Evolutionary conservation across 2,888 invertebrate species (phyloP), one percentile per base, ranked within the genome.

Genomic region (Pollenia griseotomentosa): DNA sequence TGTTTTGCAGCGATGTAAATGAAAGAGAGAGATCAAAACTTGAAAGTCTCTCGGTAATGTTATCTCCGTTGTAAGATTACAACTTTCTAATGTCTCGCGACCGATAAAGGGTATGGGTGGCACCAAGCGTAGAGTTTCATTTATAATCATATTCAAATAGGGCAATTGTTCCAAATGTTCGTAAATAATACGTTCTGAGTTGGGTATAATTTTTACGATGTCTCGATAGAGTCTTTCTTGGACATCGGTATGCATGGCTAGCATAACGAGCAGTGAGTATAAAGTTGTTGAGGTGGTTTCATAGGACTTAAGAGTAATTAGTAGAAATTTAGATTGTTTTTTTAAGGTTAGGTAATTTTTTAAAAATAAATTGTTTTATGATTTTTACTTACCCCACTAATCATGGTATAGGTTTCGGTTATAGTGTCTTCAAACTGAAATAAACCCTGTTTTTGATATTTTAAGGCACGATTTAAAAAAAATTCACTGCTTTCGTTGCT

Each of bases 41-140:
- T 92, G 91, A 8, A 91, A 82, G 0, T 91, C 92, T 55, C 90
- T 86, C 1, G 92, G 93, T 14, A 92, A 23, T 8, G 90, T 88
- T 19, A 93, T 70, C 12, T 90, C 91, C 42, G 89, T 90, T 0
- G 90, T 88, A 0, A 92, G 87, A 9, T 74, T 83, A 0, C 90
- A 46, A 33, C 91, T 91, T n/a, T 63, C 75, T 0, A 86, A 77
- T 0, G 90, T 86, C 81, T 90, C 88, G 4, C 93, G 89, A 0
- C 90, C 90, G 5, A 93, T 90, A 1, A 92, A 65, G 3, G 93
- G 92, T 16, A 92, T 91, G 0, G 92, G 91, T 0, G 93, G 90
- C 55, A 92, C 89, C 0, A 93, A 85, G 14, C 93, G 88, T 90
- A 93, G 90, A 0, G 92, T 90, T 73, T 93, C 93, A 71, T 91